Percentiles rank a stretch among this genome's conserved stretches.
phyloP scores from a whole-genome alignment of 2,797 vertebrate genomes.

The Okamejei kenojei region DNA sequence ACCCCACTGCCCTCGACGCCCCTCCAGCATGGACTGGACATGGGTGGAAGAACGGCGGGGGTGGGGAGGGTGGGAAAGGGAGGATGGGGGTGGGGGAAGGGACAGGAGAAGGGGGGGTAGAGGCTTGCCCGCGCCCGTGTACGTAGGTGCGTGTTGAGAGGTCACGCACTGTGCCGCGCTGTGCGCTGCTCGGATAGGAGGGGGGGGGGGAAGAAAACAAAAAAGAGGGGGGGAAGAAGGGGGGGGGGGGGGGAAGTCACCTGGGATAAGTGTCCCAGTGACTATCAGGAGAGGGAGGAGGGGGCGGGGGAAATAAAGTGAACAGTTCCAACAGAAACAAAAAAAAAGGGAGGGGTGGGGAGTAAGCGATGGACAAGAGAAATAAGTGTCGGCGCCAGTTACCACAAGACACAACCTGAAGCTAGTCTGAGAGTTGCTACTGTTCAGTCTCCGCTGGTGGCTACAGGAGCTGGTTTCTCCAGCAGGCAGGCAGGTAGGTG shows the following conservation, averaged over 20 bases:
- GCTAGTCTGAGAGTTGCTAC: conserved; percentile 30
- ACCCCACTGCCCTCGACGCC: neutral
- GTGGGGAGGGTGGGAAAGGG: neutral
- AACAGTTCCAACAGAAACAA: conserved; percentile 19
- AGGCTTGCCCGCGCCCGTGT: neutral
- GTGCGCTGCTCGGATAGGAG: neutral
- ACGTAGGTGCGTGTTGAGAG: conserved; percentile 27
- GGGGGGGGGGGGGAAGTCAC: neutral
- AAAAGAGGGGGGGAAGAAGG: neutral
- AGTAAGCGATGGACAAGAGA: neutral
- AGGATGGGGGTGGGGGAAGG: neutral
- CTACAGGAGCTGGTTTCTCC: conserved; percentile 21
- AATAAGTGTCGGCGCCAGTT: conserved; percentile 16
- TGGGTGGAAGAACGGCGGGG: neutral
- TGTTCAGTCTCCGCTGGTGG: neutral
- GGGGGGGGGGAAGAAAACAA: neutral
- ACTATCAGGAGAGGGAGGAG: neutral
- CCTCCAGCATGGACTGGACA: neutral
- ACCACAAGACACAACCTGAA: conserved; percentile 29
- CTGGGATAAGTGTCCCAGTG: neutral
- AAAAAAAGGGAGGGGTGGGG: neutral
- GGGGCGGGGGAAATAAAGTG: neutral
- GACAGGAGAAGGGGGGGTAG: neutral
- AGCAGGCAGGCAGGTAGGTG: neutral
- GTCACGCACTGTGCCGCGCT: conserved; percentile 30